A percentile compares a stretch with the other conserved stretches of the same genome.
Conservation (phyloP, 1,140 invertebrate genomes). For the Eubasilissa regina region DNA sequence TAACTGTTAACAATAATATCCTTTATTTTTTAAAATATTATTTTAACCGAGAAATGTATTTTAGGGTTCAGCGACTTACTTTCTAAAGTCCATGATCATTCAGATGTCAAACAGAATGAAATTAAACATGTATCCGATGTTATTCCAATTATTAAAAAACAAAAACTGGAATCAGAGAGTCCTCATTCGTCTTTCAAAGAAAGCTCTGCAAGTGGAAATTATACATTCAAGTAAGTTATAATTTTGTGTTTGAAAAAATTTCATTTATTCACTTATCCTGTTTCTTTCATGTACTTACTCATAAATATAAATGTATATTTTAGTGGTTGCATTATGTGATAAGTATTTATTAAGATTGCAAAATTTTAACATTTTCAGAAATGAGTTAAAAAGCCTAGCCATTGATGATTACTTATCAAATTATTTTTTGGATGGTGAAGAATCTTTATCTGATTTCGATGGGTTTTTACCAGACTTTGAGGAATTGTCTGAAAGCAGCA, state of each 20-base stretch:
- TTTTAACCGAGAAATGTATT: not conserved
- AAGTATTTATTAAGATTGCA: no score
- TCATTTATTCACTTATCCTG: not conserved
- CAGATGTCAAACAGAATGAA: not conserved
- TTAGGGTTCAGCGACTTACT: conserved; percentile 20
- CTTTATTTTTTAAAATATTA: not conserved
- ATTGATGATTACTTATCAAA: conserved; percentile 53
- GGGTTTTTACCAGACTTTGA: conserved; percentile 56
- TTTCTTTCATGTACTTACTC: not conserved
- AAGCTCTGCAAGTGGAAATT: not conserved
- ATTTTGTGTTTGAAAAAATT: not conserved
- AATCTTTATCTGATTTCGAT: conserved; percentile 55
- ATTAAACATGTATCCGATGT: not conserved
- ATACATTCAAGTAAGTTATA: conserved; percentile 28
- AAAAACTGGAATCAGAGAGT: not conserved
- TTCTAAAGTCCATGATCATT: not conserved
- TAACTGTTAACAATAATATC: no score
- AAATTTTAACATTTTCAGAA: conserved; percentile 34
- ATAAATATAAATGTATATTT: no score
- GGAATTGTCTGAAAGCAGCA: conserved; percentile 41
- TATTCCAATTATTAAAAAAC: conserved; percentile 14
- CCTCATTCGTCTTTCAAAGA: not conserved
- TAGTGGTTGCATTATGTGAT: no score
- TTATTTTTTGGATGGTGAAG: conserved; percentile 58
- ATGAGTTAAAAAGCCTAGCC: conserved; percentile 17